Conservation (phyloP, 2,888 invertebrate genomes). For the Drosophila algonquin region DNA sequence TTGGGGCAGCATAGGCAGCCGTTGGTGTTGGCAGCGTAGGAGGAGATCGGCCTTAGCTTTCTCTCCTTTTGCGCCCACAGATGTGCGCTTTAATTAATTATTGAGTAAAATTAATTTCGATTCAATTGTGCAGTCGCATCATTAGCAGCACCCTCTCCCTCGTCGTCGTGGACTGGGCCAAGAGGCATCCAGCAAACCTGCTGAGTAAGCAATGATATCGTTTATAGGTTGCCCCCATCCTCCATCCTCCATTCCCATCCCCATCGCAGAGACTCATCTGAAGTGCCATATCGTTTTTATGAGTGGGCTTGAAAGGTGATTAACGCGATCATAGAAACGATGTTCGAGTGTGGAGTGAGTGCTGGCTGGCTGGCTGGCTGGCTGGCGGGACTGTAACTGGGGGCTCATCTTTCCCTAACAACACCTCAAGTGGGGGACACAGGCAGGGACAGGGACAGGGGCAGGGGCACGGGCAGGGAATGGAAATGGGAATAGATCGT, state of each 20-base stretch:
- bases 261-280: constrained; percentile 45
- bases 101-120: constrained; percentile 76
- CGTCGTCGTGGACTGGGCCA: not conserved
- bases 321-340: constrained; percentile 80
- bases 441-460: constrained; percentile 35
- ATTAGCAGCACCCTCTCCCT: constrained; percentile 58
- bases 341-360: constrained; percentile 50
- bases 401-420: constrained; percentile 66
- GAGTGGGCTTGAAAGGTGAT: constrained; percentile 80
- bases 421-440: constrained; percentile 64
- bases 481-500: constrained; percentile 28
- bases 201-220: constrained; percentile 75
- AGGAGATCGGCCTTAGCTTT: constrained; percentile 69
- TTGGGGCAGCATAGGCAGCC: too few species aligned
- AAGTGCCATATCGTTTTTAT: constrained; percentile 68
- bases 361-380: constrained; percentile 5
- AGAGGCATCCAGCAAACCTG: constrained; percentile 63
- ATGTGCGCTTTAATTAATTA: constrained; percentile 69
- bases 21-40: not conserved
- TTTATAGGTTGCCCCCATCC: constrained; percentile 61
- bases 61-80: constrained; percentile 66
- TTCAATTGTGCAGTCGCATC: constrained; percentile 79
- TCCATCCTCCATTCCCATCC: constrained; percentile 49
- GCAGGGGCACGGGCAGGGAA: constrained; percentile 25
- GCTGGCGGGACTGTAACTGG: constrained; percentile 52